Conservation (phyloP, 2,888 invertebrate species). For the Halocaridina rubra region DNA sequence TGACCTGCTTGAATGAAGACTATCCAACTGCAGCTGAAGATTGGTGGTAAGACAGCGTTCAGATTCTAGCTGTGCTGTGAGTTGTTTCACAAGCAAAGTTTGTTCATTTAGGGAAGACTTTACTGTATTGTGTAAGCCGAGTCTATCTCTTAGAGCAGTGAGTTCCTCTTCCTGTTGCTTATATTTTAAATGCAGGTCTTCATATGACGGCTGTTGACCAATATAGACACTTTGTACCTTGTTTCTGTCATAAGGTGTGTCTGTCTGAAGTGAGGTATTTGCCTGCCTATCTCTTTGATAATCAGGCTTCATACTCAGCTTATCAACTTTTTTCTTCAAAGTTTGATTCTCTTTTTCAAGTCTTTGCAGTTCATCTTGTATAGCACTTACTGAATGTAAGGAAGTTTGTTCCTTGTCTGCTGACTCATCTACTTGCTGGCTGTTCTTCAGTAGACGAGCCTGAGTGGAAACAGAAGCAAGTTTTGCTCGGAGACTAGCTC, state of each 20-base stretch:
- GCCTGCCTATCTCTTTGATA: conserved; percentile 16
- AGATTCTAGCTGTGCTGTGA: conserved; percentile 45
- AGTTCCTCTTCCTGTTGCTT: neutral
- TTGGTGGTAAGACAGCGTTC: conserved; percentile 44
- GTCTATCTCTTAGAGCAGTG: neutral
- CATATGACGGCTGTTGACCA: neutral
- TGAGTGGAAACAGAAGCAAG: conserved; percentile 52
- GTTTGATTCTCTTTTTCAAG: conserved; percentile 40
- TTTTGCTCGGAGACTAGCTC: conserved; percentile 54
- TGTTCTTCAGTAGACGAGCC: conserved; percentile 38
- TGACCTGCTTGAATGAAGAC: neutral
- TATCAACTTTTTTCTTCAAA: conserved; percentile 34
- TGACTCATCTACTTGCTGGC: conserved; percentile 2
- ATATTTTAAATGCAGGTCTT: neutral
- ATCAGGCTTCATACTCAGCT: conserved; percentile 10
- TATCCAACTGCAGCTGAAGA: conserved; percentile 37
- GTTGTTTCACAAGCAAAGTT: conserved; percentile 15
- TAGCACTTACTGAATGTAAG: conserved; percentile 2
- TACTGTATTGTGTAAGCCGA: neutral
- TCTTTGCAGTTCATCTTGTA: conserved; percentile 29
- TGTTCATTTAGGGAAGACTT: conserved; percentile 8
- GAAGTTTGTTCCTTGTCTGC: neutral
- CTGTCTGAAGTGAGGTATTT: neutral
- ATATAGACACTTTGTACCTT: neutral
- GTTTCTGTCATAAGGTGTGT: neutral